A percentile compares a stretch with the other conserved stretches of the same genome.
These are phyloP conservation scores for Uropetala carovei DNA, from an alignment of 2,888 invertebrate species.

Conservation along the genomic window DNA sequence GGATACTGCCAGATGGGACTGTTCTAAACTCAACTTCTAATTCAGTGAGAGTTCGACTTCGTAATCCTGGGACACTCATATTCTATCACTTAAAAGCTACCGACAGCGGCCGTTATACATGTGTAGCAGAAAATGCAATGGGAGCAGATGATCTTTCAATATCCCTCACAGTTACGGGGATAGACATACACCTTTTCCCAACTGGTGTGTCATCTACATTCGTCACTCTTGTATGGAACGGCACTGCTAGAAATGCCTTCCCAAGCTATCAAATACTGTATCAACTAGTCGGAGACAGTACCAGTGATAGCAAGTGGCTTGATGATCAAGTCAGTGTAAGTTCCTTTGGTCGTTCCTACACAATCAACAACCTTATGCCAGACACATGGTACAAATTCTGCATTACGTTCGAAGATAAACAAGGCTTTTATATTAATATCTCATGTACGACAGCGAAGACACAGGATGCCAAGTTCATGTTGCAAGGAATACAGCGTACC, in stretches of 20 bases:
- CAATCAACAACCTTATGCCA: conserved; percentile 73
- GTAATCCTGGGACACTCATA: conserved; percentile 70
- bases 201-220: conserved; percentile 72
- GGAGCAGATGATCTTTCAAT: conserved; percentile 72
- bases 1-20: conserved; percentile 74
- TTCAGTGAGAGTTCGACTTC: conserved; percentile 71
- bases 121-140: conserved; percentile 73
- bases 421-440: conserved; percentile 72
- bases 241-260: conserved; percentile 72
- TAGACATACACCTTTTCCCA: conserved; percentile 73
- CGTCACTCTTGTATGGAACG: conserved; percentile 74
- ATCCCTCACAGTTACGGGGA: conserved; percentile 72
- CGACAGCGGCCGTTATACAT: conserved; percentile 74
- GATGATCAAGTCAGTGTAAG: conserved; percentile 68
- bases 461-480: conserved; percentile 70
- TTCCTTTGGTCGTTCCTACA: conserved; percentile 72
- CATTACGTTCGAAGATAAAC: conserved; percentile 73
- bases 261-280: conserved; percentile 72
- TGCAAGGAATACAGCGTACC: conserved; percentile 70
- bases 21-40: conserved; percentile 71
- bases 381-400: conserved; percentile 74
- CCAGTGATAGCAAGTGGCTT: conserved; percentile 68
- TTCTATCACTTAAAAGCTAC: conserved; percentile 71
- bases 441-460: conserved; percentile 71
- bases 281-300: conserved; percentile 67